Conservation (phyloP, 2,113 vertebrate species). For the Romanogobio albipinnatus region DNA sequence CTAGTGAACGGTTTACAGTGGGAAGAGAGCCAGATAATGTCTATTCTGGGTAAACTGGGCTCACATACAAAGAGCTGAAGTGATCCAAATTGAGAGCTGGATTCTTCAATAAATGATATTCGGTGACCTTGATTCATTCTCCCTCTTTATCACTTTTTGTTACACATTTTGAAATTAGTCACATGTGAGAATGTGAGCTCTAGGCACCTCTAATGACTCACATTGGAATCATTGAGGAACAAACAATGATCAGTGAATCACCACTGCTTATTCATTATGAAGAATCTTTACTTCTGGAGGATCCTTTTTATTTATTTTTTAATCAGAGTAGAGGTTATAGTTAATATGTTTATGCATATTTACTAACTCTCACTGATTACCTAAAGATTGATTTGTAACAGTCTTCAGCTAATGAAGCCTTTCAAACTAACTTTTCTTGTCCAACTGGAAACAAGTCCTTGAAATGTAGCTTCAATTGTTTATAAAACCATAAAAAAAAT, state of each 20-base stretch:
- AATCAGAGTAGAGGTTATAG: not conserved
- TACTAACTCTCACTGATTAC: not conserved
- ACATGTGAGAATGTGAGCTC: not conserved
- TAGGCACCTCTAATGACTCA: not conserved
- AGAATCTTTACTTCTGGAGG: not conserved
- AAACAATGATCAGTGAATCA: not conserved
- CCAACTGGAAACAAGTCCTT: conserved; percentile 5
- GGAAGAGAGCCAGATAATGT: conserved; percentile 62
- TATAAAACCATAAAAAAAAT: not conserved
- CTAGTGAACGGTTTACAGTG: conserved; percentile 55
- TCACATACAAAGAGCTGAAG: conserved; percentile 53
- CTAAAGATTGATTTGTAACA: not conserved
- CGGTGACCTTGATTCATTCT: not conserved
- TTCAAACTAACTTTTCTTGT: not conserved
- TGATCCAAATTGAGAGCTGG: conserved; percentile 13
- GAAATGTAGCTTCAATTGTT: conserved; percentile 1
- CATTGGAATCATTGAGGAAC: not conserved
- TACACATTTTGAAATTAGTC: not conserved
- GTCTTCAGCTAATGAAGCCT: not conserved
- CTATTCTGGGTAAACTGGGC: conserved; percentile 68
- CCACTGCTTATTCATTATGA: not conserved
- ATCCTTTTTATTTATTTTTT: too few species aligned
- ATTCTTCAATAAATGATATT: conserved; percentile 3
- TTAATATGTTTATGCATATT: not conserved
- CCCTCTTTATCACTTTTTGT: not conserved